Evolutionary conservation across 2,888 invertebrate species (phyloP).

Genomic region (Hemithea aestivaria): DNA sequence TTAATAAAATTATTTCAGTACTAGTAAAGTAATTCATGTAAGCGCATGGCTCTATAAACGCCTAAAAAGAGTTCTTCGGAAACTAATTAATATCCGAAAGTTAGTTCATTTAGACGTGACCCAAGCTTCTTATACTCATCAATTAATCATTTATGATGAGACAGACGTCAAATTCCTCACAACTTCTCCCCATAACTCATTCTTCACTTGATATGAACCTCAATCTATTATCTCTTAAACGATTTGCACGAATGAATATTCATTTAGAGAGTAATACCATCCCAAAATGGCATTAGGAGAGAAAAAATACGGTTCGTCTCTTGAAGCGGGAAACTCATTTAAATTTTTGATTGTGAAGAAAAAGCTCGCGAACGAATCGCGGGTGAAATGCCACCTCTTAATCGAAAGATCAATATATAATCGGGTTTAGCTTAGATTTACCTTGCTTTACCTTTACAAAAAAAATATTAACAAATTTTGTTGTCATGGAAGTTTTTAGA

Average conservation of each 20-base stretch:
- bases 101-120: conserved; percentile 8
- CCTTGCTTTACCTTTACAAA: no score
- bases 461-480: no score
- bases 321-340: conserved; percentile 66
- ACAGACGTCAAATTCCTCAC: conserved; percentile 45
- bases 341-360: conserved; percentile 72
- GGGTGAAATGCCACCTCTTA: conserved; percentile 45
- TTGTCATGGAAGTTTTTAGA: no score
- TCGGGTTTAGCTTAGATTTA: conserved; percentile 35
- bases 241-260: conserved; percentile 76
- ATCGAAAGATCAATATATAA: conserved; percentile 51
- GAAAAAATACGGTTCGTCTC: conserved; percentile 57
- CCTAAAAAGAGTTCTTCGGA: neutral
- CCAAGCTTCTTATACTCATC: conserved; percentile 9
- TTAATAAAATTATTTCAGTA: no score
- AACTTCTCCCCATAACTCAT: conserved; percentile 39
- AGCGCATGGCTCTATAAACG: no score
- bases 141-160: conserved; percentile 48
- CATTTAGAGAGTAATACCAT: conserved; percentile 71
- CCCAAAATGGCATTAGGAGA: conserved; percentile 67
- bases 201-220: conserved; percentile 65
- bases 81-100: conserved; percentile 7
- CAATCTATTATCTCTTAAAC: conserved; percentile 75
- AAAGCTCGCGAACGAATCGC: conserved; percentile 43
- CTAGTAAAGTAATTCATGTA: no score